Evolutionary conservation across 2,113 vertebrate species (phyloP), one percentile per base, ranked within the genome.

Genomic region (Gallinago undulata): DNA sequence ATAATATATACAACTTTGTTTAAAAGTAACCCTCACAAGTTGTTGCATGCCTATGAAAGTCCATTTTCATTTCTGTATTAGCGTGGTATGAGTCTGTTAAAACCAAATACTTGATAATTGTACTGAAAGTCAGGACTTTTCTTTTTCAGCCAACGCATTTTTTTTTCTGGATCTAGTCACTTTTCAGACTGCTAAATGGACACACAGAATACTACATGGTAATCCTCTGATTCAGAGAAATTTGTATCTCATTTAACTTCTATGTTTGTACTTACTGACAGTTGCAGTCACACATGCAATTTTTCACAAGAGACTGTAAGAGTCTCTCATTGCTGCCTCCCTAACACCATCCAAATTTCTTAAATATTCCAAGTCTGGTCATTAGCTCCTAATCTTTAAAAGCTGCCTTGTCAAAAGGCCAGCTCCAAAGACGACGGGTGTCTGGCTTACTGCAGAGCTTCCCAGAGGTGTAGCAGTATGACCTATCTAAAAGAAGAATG

Each of bases 361-460:
- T 37, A 78, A 67, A 78, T 72, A 70, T 37, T 81, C 82, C 5
- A 92, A 63, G 43, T 41, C 86, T 94, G 68, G 73, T 60, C 55
- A 63, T 84, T 67, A 89, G n/a, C 30, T 94, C 41, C 51, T 90
- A 84, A 93, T 80, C 75, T 93, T 88, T 92, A 88, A 86, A 94
- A 91, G 86, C 18, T 94, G 89, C 68, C 79, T 84, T 77, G 67
- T 76, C 53, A 48, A 73, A 85, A 77, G 45, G 67, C 79, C 79
- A 95, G 63, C 75, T 80, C 16, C 45, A 77, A 81, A 13, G 31
- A 74, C 62, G 64, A 69, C 2, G 31, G 8, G 31, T 76, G 53
- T 76, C 92, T 96, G 94, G 50, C 75, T 92, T 84, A 84, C 75
- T 66, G 63, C 79, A 93, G 59, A 83, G 50, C 72, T 90, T 90